A percentile compares a stretch with the other conserved stretches of the same genome.
Evolutionary conservation across 1,140 invertebrate genomes (phyloP).

Genomic region (Acromyrmex heyeri): DNA sequence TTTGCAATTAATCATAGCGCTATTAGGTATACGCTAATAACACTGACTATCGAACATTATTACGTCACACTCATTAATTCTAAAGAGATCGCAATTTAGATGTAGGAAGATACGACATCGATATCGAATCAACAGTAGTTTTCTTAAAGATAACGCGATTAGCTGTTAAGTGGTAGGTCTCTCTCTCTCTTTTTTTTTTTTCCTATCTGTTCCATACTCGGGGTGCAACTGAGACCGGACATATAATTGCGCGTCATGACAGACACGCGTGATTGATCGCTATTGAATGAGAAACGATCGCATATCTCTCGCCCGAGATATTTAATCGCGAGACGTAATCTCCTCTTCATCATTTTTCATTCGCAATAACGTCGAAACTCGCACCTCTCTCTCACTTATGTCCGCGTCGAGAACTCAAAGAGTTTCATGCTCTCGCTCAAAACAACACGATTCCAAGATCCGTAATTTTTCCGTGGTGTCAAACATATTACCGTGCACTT

Average conservation of each 20-base stretch:
- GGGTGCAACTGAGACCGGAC: neutral
- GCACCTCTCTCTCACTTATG: neutral
- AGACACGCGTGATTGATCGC: slow-evolving; percentile 58
- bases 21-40: slow-evolving; percentile 76
- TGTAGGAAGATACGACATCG: slow-evolving; percentile 73
- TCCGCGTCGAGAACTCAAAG: neutral
- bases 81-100: slow-evolving; percentile 76
- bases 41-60: slow-evolving; percentile 82
- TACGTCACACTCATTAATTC: slow-evolving; percentile 80
- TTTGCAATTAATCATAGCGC: slow-evolving; percentile 72
- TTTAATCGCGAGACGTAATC: slow-evolving; percentile 16
- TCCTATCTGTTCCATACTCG: neutral
- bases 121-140: slow-evolving; percentile 79
- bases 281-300: slow-evolving; percentile 55
- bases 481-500: neutral
- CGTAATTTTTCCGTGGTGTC: neutral
- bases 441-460: neutral
- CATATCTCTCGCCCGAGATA: slow-evolving; percentile 34
- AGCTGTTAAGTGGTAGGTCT: slow-evolving; percentile 68
- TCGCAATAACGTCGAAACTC: slow-evolving; percentile 19
- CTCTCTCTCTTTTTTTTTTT: neutral
- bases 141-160: slow-evolving; percentile 69
- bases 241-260: slow-evolving; percentile 4
- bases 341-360: slow-evolving; percentile 20
- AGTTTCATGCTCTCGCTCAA: neutral